These are phyloP conservation scores for Ceryle rudis DNA, from an alignment of 2,797 vertebrate species.

Conservation along the genomic window DNA sequence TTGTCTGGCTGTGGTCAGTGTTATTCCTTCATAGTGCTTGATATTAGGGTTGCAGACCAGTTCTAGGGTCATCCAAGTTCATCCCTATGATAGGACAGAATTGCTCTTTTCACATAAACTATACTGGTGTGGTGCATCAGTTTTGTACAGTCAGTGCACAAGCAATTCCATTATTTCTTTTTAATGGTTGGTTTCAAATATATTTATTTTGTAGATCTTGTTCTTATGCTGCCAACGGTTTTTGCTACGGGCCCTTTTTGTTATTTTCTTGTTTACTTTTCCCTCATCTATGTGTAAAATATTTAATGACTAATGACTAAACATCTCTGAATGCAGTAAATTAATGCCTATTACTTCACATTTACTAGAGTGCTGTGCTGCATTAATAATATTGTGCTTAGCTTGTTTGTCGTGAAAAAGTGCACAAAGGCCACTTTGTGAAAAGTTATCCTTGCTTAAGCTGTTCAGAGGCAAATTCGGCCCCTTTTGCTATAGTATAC, in stretches of 20 bases:
- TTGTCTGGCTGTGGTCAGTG: not conserved
- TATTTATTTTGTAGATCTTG: not conserved
- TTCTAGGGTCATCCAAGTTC: not conserved
- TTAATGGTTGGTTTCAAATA: not conserved
- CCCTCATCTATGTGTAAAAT: not conserved
- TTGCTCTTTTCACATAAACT: not conserved
- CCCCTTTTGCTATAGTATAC: not conserved
- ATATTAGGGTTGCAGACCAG: not conserved
- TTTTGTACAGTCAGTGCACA: not conserved
- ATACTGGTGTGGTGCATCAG: not conserved
- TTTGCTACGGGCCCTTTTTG: not conserved
- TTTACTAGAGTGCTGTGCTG: not conserved
- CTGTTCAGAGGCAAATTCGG: not conserved
- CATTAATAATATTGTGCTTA: not conserved
- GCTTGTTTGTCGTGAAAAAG: not conserved
- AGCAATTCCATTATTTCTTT: not conserved
- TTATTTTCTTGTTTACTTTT: not conserved
- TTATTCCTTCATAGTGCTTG: not conserved
- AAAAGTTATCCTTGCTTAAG: not conserved
- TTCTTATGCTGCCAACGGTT: not conserved
- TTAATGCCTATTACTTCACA: not conserved
- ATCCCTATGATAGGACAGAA: not conserved
- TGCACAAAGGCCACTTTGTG: not conserved
- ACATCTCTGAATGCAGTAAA: not conserved
- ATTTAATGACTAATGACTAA: not conserved